Evolutionary conservation across 2,888 invertebrate species (phyloP).

Genomic region (Helleia helle): DNA sequence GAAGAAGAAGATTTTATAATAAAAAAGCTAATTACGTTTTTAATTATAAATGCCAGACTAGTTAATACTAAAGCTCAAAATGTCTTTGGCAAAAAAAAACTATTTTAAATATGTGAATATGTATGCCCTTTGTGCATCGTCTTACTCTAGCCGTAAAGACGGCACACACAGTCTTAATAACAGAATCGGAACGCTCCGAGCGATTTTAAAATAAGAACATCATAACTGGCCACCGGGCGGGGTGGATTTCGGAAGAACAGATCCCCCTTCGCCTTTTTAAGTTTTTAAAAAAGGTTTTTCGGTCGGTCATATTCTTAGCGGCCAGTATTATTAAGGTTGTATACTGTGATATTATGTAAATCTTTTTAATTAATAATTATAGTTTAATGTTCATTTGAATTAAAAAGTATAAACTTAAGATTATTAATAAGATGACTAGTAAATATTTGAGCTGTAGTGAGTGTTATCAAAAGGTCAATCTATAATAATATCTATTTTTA

Average conservation of each 20-base stretch:
- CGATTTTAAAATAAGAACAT: constrained; percentile 70
- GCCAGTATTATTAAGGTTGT: constrained; percentile 22
- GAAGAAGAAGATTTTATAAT: too few species aligned
- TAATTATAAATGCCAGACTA: constrained; percentile 1
- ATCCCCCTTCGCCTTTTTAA: constrained; percentile 51
- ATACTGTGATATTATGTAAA: too few species aligned
- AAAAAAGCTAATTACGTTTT: too few species aligned
- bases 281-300: constrained; percentile 67
- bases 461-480: too few species aligned
- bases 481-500: too few species aligned
- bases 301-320: constrained; percentile 28
- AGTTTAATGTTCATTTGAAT: too few species aligned
- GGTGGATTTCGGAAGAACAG: constrained; percentile 65
- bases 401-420: too few species aligned
- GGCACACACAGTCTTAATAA: constrained; percentile 66
- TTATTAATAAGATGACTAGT: too few species aligned
- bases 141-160: constrained; percentile 30
- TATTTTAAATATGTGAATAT: constrained; percentile 19
- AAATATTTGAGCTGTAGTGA: too few species aligned
- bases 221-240: constrained; percentile 64
- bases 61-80: neutral
- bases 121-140: constrained; percentile 20
- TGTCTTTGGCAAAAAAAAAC: constrained; percentile 9
- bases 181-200: constrained; percentile 68
- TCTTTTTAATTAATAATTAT: too few species aligned